Conservation (phyloP, 2,113 vertebrate species). For the Oreochromis spilurus region DNA sequence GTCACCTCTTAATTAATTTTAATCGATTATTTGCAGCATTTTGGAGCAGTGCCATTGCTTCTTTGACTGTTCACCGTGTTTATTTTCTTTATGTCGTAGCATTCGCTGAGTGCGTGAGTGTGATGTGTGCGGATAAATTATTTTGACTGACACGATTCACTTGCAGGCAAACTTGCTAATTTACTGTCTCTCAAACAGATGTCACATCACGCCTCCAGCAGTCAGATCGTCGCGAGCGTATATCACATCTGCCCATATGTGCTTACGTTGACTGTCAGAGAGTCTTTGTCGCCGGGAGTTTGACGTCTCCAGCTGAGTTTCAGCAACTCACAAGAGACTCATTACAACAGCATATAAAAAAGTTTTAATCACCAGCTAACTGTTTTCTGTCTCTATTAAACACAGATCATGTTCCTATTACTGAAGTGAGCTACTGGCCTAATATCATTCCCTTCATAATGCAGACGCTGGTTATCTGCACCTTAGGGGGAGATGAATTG, state of each 20-base stretch:
- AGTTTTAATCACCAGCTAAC: neutral
- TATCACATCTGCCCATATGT: constrained; percentile 44
- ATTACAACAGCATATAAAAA: neutral
- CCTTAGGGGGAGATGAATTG: neutral
- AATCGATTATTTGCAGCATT: neutral
- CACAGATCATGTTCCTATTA: neutral
- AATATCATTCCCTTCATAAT: neutral
- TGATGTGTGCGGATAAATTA: constrained; percentile 17
- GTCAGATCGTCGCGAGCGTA: constrained; percentile 4
- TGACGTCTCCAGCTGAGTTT: neutral
- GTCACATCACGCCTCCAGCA: constrained; percentile 20
- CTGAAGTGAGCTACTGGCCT: neutral
- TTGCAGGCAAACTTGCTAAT: constrained; percentile 47
- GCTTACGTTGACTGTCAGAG: constrained; percentile 21
- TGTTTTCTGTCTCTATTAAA: neutral
- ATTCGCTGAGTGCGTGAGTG: neutral
- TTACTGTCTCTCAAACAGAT: constrained; percentile 63
- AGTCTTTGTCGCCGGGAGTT: neutral
- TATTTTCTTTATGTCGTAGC: constrained; percentile 19
- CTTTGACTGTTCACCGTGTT: constrained; percentile 20
- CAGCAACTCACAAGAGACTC: neutral
- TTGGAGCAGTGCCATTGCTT: neutral
- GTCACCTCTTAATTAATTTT: neutral
- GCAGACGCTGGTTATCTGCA: neutral
- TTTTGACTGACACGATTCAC: constrained; percentile 54